These are phyloP conservation scores for Heteractis magnifica DNA, from an alignment of 92 coral and sea anemone genomes.

Conservation along the genomic window DNA sequence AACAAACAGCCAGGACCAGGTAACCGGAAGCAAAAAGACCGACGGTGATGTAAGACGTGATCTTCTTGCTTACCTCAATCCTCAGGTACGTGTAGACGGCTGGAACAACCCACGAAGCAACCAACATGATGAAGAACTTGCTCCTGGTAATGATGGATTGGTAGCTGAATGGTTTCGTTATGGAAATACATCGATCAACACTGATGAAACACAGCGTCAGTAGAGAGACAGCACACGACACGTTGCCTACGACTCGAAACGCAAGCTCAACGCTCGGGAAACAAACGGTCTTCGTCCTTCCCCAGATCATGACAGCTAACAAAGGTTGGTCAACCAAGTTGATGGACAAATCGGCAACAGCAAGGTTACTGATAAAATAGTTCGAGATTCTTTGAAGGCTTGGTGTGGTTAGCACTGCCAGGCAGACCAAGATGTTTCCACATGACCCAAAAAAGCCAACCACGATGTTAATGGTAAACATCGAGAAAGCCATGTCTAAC, in stretches of 20 bases:
- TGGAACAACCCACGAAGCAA: constrained; percentile 63
- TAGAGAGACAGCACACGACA: constrained; percentile 69
- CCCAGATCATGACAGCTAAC: constrained; percentile 55
- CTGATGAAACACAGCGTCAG: constrained; percentile 67
- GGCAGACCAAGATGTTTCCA: constrained; percentile 72
- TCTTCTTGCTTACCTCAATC: constrained; percentile 58
- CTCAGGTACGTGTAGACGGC: constrained; percentile 59
- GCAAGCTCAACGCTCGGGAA: constrained; percentile 43
- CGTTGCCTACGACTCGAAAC: constrained; percentile 76
- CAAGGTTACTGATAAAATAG: constrained; percentile 73
- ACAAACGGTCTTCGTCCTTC: constrained; percentile 44
- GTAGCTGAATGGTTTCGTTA: constrained; percentile 51
- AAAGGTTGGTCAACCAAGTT: constrained; percentile 75
- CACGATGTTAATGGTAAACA: constrained; percentile 50
- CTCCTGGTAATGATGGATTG: constrained; percentile 61
- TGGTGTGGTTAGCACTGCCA: constrained; percentile 61
- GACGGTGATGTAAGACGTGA: constrained; percentile 63
- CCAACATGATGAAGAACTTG: constrained; percentile 42
- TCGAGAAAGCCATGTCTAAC: constrained; percentile 11
- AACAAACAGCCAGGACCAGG: constrained; percentile 58
- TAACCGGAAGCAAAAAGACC: constrained; percentile 60
- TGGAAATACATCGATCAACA: constrained; percentile 76
- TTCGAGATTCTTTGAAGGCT: constrained; percentile 60
- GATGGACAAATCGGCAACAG: constrained; percentile 73
- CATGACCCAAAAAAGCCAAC: constrained; percentile 65